phyloP scores from a whole-genome alignment of 1,140 invertebrate genomes.

The Chionoecetes opilio region DNA sequence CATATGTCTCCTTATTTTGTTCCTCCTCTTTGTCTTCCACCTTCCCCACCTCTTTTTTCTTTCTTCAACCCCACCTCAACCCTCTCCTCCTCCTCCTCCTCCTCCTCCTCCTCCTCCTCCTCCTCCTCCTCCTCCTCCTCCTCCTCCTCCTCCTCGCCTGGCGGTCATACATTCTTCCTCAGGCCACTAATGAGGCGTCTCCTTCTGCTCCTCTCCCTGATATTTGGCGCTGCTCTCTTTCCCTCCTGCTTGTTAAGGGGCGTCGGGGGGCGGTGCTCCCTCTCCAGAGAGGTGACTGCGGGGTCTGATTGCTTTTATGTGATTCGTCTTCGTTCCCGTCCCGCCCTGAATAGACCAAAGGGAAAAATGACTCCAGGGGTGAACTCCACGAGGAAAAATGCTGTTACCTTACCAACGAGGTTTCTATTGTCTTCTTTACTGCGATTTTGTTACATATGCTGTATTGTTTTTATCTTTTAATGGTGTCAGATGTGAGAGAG shows the following conservation, averaged over 20 bases:
- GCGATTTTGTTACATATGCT: not conserved
- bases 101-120: not conserved
- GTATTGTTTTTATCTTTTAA: too few species aligned
- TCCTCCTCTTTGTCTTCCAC: too few species aligned
- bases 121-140: not conserved
- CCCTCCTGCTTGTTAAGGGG: not conserved
- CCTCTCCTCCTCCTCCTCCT: not conserved
- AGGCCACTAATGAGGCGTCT: not conserved
- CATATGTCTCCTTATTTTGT: too few species aligned
- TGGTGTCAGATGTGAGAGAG: not conserved
- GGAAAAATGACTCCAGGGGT: not conserved
- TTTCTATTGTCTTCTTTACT: not conserved
- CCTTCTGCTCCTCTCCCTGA: not conserved
- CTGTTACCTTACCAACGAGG: not conserved
- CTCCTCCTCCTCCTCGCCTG: not conserved
- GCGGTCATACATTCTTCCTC: not conserved
- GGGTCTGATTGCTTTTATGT: constrained; percentile 19
- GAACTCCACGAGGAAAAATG: not conserved
- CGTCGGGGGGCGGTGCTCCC: not conserved
- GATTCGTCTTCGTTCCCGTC: constrained; percentile 17
- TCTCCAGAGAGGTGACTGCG: not conserved
- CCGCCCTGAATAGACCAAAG: not conserved
- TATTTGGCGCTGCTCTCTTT: not conserved
- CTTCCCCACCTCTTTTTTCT: too few species aligned
- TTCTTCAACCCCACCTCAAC: too few species aligned